Conservation (phyloP, 2,888 invertebrate genomes). For the Sinodicranocentrus sp. region DNA sequence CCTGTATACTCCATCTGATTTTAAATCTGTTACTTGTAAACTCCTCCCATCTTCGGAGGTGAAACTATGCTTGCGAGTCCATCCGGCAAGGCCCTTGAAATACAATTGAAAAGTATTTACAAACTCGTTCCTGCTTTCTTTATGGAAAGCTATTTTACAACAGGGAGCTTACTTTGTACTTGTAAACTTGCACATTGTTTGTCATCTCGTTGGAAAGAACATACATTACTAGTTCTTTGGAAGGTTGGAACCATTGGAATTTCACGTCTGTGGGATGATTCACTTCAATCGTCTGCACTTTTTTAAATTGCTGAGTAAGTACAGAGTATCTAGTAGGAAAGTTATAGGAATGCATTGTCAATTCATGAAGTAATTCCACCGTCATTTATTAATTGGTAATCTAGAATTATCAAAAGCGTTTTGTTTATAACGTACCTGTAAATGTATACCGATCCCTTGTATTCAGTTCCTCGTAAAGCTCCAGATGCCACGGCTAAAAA, state of each 20-base stretch:
- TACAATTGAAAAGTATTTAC: background rate
- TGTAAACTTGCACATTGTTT: conserved; percentile 65
- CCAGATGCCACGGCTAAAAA: conserved; percentile 69
- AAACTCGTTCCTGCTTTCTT: no score
- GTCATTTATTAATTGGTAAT: no score
- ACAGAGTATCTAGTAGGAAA: conserved; percentile 49
- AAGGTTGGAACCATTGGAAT: conserved; percentile 45
- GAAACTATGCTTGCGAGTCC: conserved; percentile 54
- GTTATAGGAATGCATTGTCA: no score
- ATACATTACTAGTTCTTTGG: conserved; percentile 58
- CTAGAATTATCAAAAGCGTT: no score
- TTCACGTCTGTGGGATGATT: conserved; percentile 49
- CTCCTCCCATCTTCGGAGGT: conserved; percentile 38
- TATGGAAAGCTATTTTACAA: no score
- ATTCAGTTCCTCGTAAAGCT: conserved; percentile 20
- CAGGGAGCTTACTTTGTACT: conserved; percentile 58
- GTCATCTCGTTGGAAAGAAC: conserved; percentile 30
- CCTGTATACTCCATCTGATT: conserved; percentile 24
- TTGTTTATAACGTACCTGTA: no score
- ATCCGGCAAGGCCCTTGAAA: conserved; percentile 55
- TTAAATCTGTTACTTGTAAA: conserved; percentile 45
- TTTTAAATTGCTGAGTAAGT: conserved; percentile 48
- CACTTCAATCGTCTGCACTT: conserved; percentile 61
- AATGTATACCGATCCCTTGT: conserved; percentile 64
- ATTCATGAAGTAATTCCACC: no score